A percentile compares a stretch with the other conserved stretches of the same genome.
These are phyloP conservation scores for Opisthocomus hoazin DNA, from an alignment of 2,113 vertebrate species.

Conservation along the genomic window DNA sequence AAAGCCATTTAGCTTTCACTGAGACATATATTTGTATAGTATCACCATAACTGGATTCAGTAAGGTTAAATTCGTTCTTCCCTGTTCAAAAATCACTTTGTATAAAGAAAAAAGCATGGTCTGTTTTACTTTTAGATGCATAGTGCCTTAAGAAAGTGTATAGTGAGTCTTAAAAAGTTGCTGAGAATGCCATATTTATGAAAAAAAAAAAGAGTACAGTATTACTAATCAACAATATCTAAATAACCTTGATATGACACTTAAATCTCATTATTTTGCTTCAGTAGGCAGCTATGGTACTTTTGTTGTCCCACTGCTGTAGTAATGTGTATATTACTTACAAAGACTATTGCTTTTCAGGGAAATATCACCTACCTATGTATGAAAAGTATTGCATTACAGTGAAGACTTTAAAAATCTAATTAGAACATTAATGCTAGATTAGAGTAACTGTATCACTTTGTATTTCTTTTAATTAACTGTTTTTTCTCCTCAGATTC, in stretches of 20 bases:
- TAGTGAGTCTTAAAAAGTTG: neutral
- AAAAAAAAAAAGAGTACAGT: neutral
- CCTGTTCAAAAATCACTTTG: neutral
- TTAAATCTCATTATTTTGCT: neutral
- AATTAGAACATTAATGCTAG: conserved; percentile 23
- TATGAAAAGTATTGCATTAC: neutral
- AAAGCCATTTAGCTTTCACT: neutral
- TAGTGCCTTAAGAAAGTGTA: neutral
- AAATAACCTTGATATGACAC: neutral
- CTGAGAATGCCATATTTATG: neutral
- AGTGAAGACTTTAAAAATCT: neutral
- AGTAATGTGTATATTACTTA: neutral
- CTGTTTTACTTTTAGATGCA: neutral
- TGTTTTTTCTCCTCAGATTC: neutral
- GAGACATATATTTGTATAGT: neutral
- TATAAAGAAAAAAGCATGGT: neutral
- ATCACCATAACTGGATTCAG: neutral
- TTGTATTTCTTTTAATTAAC: conserved; percentile 16
- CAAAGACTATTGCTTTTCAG: neutral
- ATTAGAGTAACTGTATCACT: neutral
- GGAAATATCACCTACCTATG: neutral
- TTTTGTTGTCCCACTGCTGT: neutral
- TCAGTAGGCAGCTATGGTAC: neutral
- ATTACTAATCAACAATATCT: neutral
- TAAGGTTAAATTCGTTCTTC: neutral